Percentiles rank a stretch among this genome's conserved stretches.
Conservation (phyloP, 2,888 invertebrate species). For the Andrena marginata region DNA sequence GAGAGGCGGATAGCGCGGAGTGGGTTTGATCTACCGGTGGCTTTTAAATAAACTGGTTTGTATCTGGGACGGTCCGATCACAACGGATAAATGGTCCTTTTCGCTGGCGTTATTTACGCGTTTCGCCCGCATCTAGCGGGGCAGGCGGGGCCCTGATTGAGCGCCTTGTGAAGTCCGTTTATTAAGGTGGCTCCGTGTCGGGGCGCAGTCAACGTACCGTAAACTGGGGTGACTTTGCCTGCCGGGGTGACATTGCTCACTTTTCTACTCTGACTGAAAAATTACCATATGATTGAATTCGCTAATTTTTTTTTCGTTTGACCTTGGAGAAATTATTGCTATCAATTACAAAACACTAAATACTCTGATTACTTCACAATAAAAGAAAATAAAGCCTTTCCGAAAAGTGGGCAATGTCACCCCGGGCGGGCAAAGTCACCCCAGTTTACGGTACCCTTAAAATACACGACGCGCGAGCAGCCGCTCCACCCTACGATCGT, state of each 20-base stretch:
- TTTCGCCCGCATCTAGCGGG: background rate
- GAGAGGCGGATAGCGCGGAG: conserved; percentile 2
- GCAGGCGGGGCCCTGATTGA: background rate
- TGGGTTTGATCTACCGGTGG: conserved; percentile 9
- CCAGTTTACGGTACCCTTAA: too few relatives aligned
- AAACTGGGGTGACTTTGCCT: too few relatives aligned
- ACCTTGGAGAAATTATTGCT: too few relatives aligned
- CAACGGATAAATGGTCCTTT: conserved; percentile 3
- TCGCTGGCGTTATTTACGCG: conserved; percentile 9
- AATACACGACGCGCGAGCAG: background rate
- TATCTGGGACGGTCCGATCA: background rate
- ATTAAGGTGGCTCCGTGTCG: background rate
- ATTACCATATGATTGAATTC: too few relatives aligned
- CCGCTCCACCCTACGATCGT: background rate
- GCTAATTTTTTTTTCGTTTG: too few relatives aligned
- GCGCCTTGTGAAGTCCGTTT: background rate
- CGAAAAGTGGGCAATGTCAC: too few relatives aligned
- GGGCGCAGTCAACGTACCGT: background rate
- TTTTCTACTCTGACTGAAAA: too few relatives aligned
- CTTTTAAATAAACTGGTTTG: conserved; percentile 48
- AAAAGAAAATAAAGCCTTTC: too few relatives aligned
- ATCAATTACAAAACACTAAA: too few relatives aligned
- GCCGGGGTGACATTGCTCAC: too few relatives aligned
- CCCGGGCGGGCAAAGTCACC: too few relatives aligned
- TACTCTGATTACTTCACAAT: too few relatives aligned